Conservation (phyloP, 2,888 invertebrate species). For the Ariolimax columbianus region DNA sequence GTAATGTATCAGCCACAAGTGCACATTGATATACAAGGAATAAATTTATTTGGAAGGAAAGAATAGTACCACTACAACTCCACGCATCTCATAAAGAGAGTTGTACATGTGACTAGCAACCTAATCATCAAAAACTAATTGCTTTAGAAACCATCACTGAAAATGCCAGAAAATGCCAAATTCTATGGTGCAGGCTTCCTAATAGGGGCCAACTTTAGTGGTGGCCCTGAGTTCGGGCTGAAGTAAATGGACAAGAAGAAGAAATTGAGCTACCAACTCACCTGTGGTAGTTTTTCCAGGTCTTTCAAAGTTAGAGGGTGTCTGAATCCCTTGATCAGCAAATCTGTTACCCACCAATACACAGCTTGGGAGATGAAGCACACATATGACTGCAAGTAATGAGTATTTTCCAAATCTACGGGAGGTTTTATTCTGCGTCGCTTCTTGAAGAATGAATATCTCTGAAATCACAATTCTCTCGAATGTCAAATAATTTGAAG, state of each 20-base stretch:
- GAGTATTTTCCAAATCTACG: slow-evolving; percentile 68
- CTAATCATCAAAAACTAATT: too few species aligned
- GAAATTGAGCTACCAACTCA: neutral
- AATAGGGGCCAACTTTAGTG: too few species aligned
- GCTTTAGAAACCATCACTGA: too few species aligned
- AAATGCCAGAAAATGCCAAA: too few species aligned
- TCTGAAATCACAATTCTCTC: slow-evolving; percentile 58
- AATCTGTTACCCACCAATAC: slow-evolving; percentile 88
- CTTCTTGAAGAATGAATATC: slow-evolving; percentile 72
- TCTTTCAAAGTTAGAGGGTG: slow-evolving; percentile 85
- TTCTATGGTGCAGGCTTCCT: too few species aligned
- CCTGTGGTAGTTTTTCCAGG: slow-evolving; percentile 82
- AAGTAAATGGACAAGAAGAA: neutral
- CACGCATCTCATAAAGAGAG: too few species aligned
- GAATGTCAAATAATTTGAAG: neutral
- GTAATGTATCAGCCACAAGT: too few species aligned
- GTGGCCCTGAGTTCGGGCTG: too few species aligned
- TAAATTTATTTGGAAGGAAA: too few species aligned
- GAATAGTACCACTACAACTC: too few species aligned
- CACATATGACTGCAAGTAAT: slow-evolving; percentile 70
- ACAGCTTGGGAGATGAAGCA: slow-evolving; percentile 83
- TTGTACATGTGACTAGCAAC: too few species aligned
- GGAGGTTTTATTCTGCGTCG: slow-evolving; percentile 63
- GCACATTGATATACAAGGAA: too few species aligned
- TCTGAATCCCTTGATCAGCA: slow-evolving; percentile 85